Percentiles rank a stretch among this genome's conserved stretches.
Evolutionary conservation across 2,797 vertebrate genomes (phyloP).

Genomic region (Rachycentron canadum): DNA sequence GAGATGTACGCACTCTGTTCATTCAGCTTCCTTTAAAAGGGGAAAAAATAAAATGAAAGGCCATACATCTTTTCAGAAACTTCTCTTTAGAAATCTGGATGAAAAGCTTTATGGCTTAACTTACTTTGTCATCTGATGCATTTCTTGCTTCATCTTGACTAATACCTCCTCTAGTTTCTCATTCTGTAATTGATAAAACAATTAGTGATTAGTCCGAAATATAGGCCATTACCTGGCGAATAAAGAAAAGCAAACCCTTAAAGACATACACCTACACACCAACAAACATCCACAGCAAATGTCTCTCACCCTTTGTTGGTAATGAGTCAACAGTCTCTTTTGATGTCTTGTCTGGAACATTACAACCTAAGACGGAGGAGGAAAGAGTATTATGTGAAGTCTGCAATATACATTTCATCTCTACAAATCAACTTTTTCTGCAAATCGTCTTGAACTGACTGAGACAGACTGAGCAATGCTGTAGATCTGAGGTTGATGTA

Average conservation of each 20-base stretch:
- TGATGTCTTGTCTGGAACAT: slow-evolving; percentile 92
- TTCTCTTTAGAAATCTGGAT: background rate
- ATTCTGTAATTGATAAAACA: slow-evolving; percentile 77
- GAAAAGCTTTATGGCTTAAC: slow-evolving; percentile 6
- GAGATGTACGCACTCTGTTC: slow-evolving; percentile 83
- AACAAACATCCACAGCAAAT: background rate
- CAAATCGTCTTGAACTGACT: background rate
- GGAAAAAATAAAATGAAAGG: slow-evolving; percentile 1
- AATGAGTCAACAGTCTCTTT: slow-evolving; percentile 85
- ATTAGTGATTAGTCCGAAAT: background rate
- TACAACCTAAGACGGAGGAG: slow-evolving; percentile 82
- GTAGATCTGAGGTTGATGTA: background rate
- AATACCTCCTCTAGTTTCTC: slow-evolving; percentile 87
- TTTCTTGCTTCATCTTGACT: slow-evolving; percentile 85
- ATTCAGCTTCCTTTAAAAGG: slow-evolving; percentile 75
- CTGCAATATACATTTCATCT: background rate
- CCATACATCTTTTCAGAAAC: background rate
- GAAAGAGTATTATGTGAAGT: background rate
- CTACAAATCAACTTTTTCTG: background rate
- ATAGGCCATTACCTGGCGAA: background rate
- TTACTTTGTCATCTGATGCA: slow-evolving; percentile 88
- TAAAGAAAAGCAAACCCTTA: background rate
- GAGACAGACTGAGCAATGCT: background rate
- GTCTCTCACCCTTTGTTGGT: slow-evolving; percentile 86
- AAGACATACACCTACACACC: background rate